A percentile compares a stretch with the other conserved stretches of the same genome.
Conservation (phyloP, 1,140 invertebrate genomes). For the Sesamia nonagrioides region DNA sequence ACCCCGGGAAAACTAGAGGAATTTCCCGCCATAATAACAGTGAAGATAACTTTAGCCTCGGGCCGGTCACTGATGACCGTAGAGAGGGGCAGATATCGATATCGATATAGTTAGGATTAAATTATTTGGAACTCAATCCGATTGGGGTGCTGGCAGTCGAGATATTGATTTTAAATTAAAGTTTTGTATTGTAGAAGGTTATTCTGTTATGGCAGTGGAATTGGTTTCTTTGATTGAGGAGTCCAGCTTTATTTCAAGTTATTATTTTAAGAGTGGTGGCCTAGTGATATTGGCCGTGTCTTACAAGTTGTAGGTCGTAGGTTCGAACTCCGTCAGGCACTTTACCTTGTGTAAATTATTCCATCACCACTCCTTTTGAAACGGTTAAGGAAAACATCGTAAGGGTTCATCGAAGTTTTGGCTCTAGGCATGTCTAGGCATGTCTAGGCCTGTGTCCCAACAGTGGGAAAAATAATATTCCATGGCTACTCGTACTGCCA, state of each 20-base stretch:
- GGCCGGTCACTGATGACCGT: conserved; percentile 17
- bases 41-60: conserved; percentile 16
- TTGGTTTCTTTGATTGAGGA: conserved; percentile 3
- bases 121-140: conserved; percentile 30
- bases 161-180: conserved; percentile 38
- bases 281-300: too few species aligned
- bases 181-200: conserved; percentile 19
- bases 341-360: too few species aligned
- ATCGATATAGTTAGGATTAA: conserved; percentile 18
- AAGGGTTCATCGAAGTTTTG: too few species aligned
- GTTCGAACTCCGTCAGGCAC: too few species aligned
- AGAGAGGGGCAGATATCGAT: conserved; percentile 16
- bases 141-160: conserved; percentile 3
- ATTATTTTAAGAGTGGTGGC: too few species aligned
- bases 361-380: too few species aligned
- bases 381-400: too few species aligned
- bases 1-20: background rate
- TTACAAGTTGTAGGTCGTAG: too few species aligned
- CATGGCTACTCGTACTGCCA: too few species aligned
- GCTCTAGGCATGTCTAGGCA: too few species aligned
- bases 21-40: conserved; percentile 22
- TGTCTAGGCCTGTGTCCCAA: too few species aligned
- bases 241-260: background rate
- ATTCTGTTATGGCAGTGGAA: conserved; percentile 9
- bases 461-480: too few species aligned